Evolutionary conservation across 2,888 invertebrate genomes (phyloP), one percentile per base, ranked within the genome.

Genomic region (Pristionchus exspectatus): DNA sequence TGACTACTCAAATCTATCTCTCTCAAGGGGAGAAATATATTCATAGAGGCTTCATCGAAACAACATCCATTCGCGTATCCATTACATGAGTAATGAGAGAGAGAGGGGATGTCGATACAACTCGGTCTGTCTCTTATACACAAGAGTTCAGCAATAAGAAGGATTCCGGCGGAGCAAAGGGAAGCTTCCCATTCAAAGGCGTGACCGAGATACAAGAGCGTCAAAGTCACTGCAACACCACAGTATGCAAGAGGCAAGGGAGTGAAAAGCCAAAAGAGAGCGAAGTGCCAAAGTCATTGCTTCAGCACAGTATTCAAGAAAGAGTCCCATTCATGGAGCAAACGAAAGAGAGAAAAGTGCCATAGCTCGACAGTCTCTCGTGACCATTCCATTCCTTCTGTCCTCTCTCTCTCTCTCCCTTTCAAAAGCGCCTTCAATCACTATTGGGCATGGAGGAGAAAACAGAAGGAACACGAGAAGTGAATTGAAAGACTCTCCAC

Each of bases 361-460:
- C 66, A 24, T 66, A 1, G 24, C 27, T 66, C 27, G 18, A n/a
- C 66, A 18, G 21, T 33, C 38, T 5, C 77, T 77, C 44, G 21
- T 24, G 21, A 21, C 77, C 44, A 33, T 38, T 74, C 16, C 2
- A 9, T 14, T 38, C 74, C 9, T 38, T 16, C 59, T 69, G 27
- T 69, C 63, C 69, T 69, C n/a, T 69, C 69, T 63, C 59, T 59
- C 59, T 59, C 59, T 44, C 69, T 72, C 72, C 16, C 72, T 72
- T 18, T 77, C 38, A 77, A 38, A 77, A 44, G 38, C 77, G 38
- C 77, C 44, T 77, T 77, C 77, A 77, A 77, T 77, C 77, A 77
- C 77, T 77, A 77, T 44, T 44, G 77, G 69, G 69, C 69, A 72
- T 72, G 69, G 33, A 72, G 27, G 44, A 59, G 63, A 72, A 30